These are phyloP conservation scores for Triplophysa bombifrons DNA, from an alignment of 2,797 vertebrate genomes.

Conservation along the genomic window DNA sequence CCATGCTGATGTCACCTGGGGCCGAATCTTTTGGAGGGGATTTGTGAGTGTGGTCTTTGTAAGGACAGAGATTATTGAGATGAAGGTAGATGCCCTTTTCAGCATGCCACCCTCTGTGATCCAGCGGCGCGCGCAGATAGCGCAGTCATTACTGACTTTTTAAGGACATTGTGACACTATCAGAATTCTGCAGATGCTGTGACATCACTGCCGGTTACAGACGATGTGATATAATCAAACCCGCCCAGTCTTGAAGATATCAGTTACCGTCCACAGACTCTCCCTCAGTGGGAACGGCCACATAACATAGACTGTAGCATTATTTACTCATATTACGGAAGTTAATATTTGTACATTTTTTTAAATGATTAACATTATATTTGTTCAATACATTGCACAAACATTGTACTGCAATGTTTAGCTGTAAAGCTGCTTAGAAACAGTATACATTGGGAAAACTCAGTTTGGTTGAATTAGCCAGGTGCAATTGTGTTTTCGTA, in stretches of 20 bases:
- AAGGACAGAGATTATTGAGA: constrained; percentile 44
- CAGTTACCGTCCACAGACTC: neutral
- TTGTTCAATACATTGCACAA: neutral
- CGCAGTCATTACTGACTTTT: constrained; percentile 29
- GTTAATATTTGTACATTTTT: too few relatives aligned
- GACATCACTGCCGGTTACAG: constrained; percentile 4
- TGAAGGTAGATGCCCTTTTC: constrained; percentile 31
- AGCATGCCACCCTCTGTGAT: constrained; percentile 21
- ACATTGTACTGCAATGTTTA: neutral
- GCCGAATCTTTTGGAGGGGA: constrained; percentile 43
- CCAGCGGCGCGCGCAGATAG: neutral
- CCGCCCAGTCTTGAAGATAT: constrained; percentile 44
- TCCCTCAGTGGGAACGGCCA: neutral
- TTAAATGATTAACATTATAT: too few relatives aligned
- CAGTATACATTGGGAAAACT: neutral
- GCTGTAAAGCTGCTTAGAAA: neutral
- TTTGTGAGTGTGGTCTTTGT: constrained; percentile 37
- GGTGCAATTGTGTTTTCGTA: too few relatives aligned
- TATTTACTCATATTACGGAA: neutral
- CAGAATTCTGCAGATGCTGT: constrained; percentile 25
- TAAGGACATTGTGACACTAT: constrained; percentile 35
- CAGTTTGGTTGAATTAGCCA: too few relatives aligned
- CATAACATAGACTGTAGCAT: neutral
- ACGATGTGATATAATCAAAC: constrained; percentile 9
- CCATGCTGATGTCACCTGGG: constrained; percentile 43